Conservation (phyloP, 2,888 invertebrate genomes). For the Choristoneura rosaceana region DNA sequence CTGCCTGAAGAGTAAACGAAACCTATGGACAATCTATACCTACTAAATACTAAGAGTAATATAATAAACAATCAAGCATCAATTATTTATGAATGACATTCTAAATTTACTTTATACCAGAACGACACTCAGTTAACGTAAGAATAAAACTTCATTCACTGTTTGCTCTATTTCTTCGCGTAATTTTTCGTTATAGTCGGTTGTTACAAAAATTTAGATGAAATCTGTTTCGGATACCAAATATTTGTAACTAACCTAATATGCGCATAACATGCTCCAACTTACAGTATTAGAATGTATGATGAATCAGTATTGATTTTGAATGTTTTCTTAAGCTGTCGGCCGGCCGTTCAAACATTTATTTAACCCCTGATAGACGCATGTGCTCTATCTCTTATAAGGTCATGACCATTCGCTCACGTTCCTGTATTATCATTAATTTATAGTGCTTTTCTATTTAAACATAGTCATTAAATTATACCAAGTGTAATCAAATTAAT, state of each 20-base stretch:
- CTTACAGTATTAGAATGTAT: slow-evolving; percentile 26
- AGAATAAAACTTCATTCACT: no score
- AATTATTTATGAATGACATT: no score
- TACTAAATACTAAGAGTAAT: no score
- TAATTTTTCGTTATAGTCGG: no score
- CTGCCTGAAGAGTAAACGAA: no score
- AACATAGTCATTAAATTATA: neutral
- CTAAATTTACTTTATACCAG: no score
- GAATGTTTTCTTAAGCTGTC: slow-evolving; percentile 61
- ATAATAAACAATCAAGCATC: no score
- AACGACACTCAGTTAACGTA: no score
- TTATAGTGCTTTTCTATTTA: neutral
- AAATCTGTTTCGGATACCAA: neutral
- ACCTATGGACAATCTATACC: no score
- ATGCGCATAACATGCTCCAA: slow-evolving; percentile 20
- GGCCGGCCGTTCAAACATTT: slow-evolving; percentile 62
- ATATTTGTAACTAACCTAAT: neutral
- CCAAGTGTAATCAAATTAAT: neutral
- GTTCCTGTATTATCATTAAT: slow-evolving; percentile 38
- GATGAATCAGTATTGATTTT: slow-evolving; percentile 62
- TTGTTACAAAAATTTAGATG: neutral
- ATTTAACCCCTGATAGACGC: slow-evolving; percentile 57
- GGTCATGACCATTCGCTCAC: slow-evolving; percentile 54
- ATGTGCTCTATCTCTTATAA: slow-evolving; percentile 50
- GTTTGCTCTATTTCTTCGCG: no score